These are phyloP conservation scores for Pristis pectinata DNA, from an alignment of 2,797 vertebrate genomes.

Conservation along the genomic window DNA sequence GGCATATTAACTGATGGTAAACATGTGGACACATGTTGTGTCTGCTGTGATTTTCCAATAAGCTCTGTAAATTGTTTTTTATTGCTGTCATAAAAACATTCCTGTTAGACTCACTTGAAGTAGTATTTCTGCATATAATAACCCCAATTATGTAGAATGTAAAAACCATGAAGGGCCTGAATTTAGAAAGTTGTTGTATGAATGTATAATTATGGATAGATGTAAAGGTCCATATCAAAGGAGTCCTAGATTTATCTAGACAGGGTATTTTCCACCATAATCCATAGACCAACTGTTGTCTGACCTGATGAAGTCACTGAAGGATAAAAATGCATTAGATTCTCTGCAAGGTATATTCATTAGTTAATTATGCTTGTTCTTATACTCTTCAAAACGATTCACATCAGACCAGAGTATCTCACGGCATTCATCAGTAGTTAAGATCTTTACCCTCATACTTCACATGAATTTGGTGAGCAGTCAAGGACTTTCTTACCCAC, in stretches of 20 bases:
- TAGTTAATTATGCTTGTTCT: no score
- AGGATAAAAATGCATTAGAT: not conserved
- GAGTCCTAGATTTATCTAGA: not conserved
- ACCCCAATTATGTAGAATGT: not conserved
- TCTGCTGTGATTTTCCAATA: constrained; percentile 25
- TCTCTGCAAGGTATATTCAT: no score
- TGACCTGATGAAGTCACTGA: not conserved
- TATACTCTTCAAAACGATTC: no score
- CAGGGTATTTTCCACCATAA: not conserved
- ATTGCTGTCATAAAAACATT: constrained; percentile 30
- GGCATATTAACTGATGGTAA: not conserved
- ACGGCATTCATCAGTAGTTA: no score
- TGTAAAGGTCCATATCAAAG: not conserved
- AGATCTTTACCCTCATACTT: no score
- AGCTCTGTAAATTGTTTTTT: constrained; percentile 4
- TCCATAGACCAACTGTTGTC: not conserved
- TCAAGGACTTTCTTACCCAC: no score
- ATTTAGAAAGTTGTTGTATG: not conserved
- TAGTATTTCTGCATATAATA: not conserved
- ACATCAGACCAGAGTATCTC: no score
- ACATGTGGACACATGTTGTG: constrained; percentile 8
- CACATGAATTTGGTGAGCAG: no score
- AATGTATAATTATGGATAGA: not conserved
- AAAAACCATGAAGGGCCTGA: not conserved
- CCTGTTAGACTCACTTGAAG: not conserved